Evolutionary conservation across 2,888 invertebrate genomes (phyloP), one percentile per base, ranked within the genome.

Genomic region (Ennomos fuscantarius): DNA sequence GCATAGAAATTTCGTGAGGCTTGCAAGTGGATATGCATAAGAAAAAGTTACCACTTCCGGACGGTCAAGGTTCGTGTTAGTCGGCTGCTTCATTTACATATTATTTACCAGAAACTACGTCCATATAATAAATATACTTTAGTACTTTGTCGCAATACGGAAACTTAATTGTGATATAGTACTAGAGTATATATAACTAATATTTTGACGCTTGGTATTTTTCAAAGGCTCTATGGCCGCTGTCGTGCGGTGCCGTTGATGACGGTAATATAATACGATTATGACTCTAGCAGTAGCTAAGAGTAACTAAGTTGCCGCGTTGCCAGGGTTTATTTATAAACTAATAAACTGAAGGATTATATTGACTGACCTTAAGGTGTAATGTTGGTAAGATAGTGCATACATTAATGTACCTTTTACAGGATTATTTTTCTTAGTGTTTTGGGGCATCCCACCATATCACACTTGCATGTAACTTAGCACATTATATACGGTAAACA

Each of bases 41-140:
- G 70, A 75, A 79, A 74, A 66, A 69, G 66, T 74, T 66, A 64
- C 68, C 55, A 63, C 66, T 78, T 81, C 79, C 80, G 80, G 65
- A 46, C 65, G 82, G 81, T 82, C 85, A 84, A 85, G 85, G 84
- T 74, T 72, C 53, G 47, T 44, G 57, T 62, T 62, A 51, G 55
- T 42, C 15, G 40, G 54, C 15, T 53, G 55, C 56, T 55, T 44
- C 36, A 57, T 62, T 62, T 66, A 55, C 55, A 53, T 63, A 53
- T 32, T 45, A 9, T 39, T 44, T 40, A 39, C 47, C 37, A 24
- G 6, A 24, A 24, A 3, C 5, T 24, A 24, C 24, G 24, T 2
- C 24, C 1, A 24, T 24, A 24, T 24, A 24, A 2, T 1, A 3
- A 24, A 24, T 47, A 47, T 40, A 43, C 32, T 2, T 32, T 11